Conservation (phyloP, 2,797 vertebrate genomes). For the Lithobates pipiens region DNA sequence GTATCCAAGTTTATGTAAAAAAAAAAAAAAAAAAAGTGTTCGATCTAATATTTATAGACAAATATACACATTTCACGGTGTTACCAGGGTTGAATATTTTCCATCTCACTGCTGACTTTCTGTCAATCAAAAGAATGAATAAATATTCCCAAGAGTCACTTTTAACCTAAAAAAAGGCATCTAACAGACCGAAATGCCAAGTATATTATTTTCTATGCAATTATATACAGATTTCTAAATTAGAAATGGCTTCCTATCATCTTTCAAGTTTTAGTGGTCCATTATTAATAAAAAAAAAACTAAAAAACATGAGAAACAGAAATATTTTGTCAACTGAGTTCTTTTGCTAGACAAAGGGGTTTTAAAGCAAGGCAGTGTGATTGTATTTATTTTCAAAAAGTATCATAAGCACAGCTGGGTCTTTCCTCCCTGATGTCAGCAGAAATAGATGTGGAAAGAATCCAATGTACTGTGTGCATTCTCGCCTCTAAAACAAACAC, state of each 20-base stretch:
- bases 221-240: too few relatives aligned
- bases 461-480: slow-evolving; percentile 56
- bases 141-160: too few relatives aligned
- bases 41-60: not conserved
- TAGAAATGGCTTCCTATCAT: too few relatives aligned
- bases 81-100: too few relatives aligned
- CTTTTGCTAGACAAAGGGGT: slow-evolving; percentile 36
- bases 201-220: not conserved
- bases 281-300: not conserved
- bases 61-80: too few relatives aligned
- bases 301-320: not conserved
- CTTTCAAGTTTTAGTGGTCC: not conserved
- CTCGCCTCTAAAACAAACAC: slow-evolving; percentile 51
- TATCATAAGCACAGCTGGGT: slow-evolving; percentile 54
- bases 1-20: too few relatives aligned
- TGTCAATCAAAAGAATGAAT: too few relatives aligned
- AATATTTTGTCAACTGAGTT: not conserved
- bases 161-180: not conserved
- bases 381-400: slow-evolving; percentile 61
- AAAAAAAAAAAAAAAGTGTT: too few relatives aligned
- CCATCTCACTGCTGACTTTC: too few relatives aligned
- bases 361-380: slow-evolving; percentile 28
- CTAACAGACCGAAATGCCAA: not conserved
- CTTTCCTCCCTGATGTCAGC: slow-evolving; percentile 39
- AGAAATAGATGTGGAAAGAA: slow-evolving; percentile 49